phyloP scores from a whole-genome alignment of 1,140 invertebrate species.

The Helicoverpa armigera region DNA sequence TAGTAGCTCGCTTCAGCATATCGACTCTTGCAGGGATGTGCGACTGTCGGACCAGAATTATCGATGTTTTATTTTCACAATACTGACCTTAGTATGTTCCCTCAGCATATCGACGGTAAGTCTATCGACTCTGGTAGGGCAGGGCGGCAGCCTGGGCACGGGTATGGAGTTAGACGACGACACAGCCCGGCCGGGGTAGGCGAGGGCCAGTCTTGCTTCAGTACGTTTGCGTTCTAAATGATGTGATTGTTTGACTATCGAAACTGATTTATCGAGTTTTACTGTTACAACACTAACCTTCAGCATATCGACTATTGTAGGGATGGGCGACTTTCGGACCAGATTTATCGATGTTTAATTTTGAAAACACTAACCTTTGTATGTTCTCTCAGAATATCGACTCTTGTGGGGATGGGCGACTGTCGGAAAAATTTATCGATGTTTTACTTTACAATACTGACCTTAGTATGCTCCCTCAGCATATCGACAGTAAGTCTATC shows the following conservation, averaged over 20 bases:
- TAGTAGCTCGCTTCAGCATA: too few relatives aligned
- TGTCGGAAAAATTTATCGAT: not conserved
- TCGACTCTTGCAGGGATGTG: not conserved
- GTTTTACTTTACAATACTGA: constrained; percentile 22
- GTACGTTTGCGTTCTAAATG: constrained; percentile 94
- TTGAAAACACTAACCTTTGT: too few relatives aligned
- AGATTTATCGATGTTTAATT: constrained; percentile 5
- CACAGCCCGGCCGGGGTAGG: constrained; percentile 93
- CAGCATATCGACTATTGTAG: too few relatives aligned
- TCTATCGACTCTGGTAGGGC: constrained; percentile 93
- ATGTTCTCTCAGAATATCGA: not conserved
- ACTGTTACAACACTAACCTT: too few relatives aligned
- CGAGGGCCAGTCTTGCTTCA: constrained; percentile 93
- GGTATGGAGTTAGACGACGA: constrained; percentile 94
- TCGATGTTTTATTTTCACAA: not conserved
- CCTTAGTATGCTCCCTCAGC: constrained; percentile 89
- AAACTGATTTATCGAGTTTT: too few relatives aligned
- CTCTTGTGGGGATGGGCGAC: not conserved
- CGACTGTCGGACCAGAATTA: not conserved
- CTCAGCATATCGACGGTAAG: constrained; percentile 94
- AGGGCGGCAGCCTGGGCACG: constrained; percentile 92
- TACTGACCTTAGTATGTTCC: constrained; percentile 86
- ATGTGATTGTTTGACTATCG: constrained; percentile 89
- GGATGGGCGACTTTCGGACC: not conserved
- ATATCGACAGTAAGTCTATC: constrained; percentile 95